phyloP scores from a whole-genome alignment of 2,113 vertebrate species.

The Rallus limicola region DNA sequence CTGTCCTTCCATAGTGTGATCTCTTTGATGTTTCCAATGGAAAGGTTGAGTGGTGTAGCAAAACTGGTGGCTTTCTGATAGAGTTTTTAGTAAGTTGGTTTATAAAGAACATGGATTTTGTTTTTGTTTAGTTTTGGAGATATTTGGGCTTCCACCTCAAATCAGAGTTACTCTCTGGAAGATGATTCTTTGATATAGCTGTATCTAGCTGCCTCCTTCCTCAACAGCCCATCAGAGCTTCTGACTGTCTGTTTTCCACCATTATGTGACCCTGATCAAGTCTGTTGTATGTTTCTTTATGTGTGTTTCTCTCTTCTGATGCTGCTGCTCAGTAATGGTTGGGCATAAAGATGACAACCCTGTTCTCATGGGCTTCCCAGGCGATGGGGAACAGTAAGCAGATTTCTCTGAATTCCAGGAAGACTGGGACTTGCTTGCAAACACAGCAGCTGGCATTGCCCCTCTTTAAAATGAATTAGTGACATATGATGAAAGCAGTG shows the following conservation, averaged over 20 bases:
- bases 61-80: background rate
- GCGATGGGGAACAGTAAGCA: background rate
- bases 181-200: background rate
- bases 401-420: background rate
- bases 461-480: background rate
- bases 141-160: background rate
- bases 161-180: background rate
- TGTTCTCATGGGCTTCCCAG: background rate
- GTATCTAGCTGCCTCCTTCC: background rate
- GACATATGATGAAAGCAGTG: background rate
- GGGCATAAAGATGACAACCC: background rate
- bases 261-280: background rate
- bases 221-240: background rate
- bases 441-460: background rate
- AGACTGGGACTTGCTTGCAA: background rate
- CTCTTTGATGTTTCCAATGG: background rate
- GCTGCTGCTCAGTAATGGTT: background rate
- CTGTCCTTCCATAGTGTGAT: background rate
- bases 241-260: background rate
- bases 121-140: background rate
- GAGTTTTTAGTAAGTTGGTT: background rate
- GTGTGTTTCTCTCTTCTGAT: background rate
- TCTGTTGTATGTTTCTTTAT: background rate
- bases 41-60: background rate
- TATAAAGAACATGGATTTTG: background rate